Conservation (phyloP, 2,888 invertebrate genomes). For the Habrosyne pyritoides region DNA sequence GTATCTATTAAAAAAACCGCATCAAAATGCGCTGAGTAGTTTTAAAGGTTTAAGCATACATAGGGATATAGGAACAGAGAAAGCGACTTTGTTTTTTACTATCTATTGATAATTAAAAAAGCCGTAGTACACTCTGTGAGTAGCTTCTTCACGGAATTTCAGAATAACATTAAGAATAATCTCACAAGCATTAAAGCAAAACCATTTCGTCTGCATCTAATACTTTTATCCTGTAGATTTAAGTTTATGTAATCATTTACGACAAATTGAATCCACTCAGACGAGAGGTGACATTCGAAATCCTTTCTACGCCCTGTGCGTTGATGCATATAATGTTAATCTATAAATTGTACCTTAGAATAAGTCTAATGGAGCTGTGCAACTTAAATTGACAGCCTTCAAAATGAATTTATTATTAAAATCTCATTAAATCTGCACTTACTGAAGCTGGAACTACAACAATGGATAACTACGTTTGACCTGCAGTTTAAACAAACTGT, state of each 20-base stretch:
- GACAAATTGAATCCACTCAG: background rate
- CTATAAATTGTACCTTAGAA: background rate
- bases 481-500: constrained; percentile 36
- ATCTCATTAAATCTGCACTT: constrained; percentile 10
- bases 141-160: background rate
- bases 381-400: background rate
- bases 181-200: background rate
- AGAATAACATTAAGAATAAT: background rate
- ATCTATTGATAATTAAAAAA: too few relatives aligned
- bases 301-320: background rate
- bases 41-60: too few relatives aligned
- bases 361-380: background rate
- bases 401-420: background rate
- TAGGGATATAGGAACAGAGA: too few relatives aligned
- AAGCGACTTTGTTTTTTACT: too few relatives aligned
- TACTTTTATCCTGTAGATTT: background rate
- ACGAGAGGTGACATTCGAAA: background rate
- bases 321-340: background rate
- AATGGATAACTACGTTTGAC: constrained; percentile 41
- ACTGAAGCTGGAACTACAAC: constrained; percentile 29
- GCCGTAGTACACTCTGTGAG: background rate
- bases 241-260: background rate
- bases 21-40: too few relatives aligned
- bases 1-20: too few relatives aligned
- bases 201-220: background rate